Conservation (phyloP, 2,888 invertebrate genomes). For the Hoplodrina ambigua region DNA sequence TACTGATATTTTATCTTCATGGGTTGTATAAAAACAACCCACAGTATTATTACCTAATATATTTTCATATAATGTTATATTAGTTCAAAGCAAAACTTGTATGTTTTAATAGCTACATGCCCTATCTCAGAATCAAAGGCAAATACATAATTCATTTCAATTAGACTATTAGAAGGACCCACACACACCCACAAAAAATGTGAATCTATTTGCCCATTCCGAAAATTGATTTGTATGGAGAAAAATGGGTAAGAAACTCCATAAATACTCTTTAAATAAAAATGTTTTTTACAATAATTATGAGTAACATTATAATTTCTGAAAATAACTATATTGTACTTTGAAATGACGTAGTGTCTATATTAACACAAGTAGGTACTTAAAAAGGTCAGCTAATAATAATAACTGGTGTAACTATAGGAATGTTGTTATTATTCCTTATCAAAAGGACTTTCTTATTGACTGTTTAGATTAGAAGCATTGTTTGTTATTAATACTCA, state of each 20-base stretch:
- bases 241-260: too few species aligned
- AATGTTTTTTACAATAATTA: too few species aligned
- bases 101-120: not conserved
- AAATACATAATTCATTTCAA: too few species aligned
- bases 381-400: conserved; percentile 29
- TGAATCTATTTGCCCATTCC: too few species aligned
- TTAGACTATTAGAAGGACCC: too few species aligned
- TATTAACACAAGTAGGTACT: conserved; percentile 5
- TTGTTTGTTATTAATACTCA: conserved; percentile 27
- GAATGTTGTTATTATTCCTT: conserved; percentile 48
- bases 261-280: too few species aligned
- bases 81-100: not conserved
- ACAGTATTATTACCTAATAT: not conserved
- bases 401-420: conserved; percentile 6
- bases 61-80: not conserved
- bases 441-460: conserved; percentile 51
- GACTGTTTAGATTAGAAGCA: conserved; percentile 37
- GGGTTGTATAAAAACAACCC: not conserved
- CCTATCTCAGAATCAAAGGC: too few species aligned
- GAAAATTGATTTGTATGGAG: too few species aligned
- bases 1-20: not conserved
- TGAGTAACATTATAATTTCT: not conserved
- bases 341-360: not conserved
- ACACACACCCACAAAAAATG: too few species aligned
- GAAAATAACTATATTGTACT: not conserved